A percentile compares a stretch with the other conserved stretches of the same genome.
phyloP scores from a whole-genome alignment of 2,113 vertebrate species.

The Rhodinocichla rosea region DNA sequence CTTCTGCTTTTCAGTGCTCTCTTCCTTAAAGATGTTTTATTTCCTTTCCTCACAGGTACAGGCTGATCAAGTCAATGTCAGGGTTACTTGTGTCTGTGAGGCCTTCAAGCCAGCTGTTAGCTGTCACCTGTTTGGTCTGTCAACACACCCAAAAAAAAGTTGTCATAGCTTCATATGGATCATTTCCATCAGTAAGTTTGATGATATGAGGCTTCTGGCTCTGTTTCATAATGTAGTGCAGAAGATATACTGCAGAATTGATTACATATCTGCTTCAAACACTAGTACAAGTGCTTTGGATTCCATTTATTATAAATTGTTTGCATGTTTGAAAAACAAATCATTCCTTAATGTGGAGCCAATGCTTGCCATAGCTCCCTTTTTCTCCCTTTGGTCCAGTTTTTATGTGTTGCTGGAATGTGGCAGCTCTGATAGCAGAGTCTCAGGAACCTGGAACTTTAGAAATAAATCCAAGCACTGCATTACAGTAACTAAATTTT shows the following conservation, averaged over 20 bases:
- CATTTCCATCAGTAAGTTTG: background rate
- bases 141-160: background rate
- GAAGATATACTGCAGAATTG: background rate
- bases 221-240: background rate
- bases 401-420: background rate
- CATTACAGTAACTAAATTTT: background rate
- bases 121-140: background rate
- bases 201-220: background rate
- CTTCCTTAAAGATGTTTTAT: background rate
- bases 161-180: background rate
- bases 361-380: background rate
- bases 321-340: background rate
- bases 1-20: background rate
- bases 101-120: too few relatives aligned
- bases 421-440: background rate
- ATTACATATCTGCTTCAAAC: background rate
- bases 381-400: background rate
- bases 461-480: background rate
- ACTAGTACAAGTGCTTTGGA: background rate
- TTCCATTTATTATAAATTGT: background rate
- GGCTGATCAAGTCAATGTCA: too few relatives aligned
- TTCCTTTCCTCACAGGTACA: too few relatives aligned
- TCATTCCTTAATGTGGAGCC: background rate
- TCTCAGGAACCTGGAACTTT: background rate
- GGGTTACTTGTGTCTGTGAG: too few relatives aligned